Evolutionary conservation across 2,888 invertebrate species (phyloP), one percentile per base, ranked within the genome.

Genomic region (Amphimallon solstitiale): DNA sequence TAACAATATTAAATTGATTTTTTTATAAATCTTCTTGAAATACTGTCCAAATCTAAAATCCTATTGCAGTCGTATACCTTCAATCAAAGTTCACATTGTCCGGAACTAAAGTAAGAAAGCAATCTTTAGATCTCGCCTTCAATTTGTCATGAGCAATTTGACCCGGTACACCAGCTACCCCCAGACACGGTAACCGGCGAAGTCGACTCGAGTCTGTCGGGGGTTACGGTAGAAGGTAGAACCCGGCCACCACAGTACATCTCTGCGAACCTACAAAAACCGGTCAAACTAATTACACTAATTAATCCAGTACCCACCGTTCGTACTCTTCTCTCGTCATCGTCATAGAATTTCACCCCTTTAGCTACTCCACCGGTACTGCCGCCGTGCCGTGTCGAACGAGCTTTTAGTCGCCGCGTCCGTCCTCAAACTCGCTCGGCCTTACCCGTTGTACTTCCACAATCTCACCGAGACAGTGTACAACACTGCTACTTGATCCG

Each of bases 401-500:
- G 19, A 45, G 19, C 45, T 17, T 19, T n/a, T 19, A 45, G 17
- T 19, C 43, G 40, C 38, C 21, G 29, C 34, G 56, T 23, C 43
- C 29, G 43, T 12, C 23, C 23, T 59, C 38, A 40, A 43, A 29
- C 56, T 12, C 21, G 17, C 56, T 12, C 21, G 17, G 35, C 35
- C 35, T 51, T 51, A 29, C 29, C 29, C 35, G 15, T 51, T n/a
- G 17, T 17, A 72, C 74, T 71, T 75, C 73, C 75, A 76, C 76
- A 76, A 76, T 78, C 78, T 78, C 78, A 75, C 78, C 78, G 80
- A 80, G 79, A 77, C 79, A 78, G 79, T 77, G 78, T 76, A 49
- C 54, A 48, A 61, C 66, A 74, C 76, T 76, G 81, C 80, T 80
- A 80, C 80, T 80, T 79, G 80, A 81, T 80, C 80, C 79, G 73